Evolutionary conservation across 2,797 vertebrate species (phyloP), one percentile per base, ranked within the genome.

Genomic region (Bradypodion pumilum): DNA sequence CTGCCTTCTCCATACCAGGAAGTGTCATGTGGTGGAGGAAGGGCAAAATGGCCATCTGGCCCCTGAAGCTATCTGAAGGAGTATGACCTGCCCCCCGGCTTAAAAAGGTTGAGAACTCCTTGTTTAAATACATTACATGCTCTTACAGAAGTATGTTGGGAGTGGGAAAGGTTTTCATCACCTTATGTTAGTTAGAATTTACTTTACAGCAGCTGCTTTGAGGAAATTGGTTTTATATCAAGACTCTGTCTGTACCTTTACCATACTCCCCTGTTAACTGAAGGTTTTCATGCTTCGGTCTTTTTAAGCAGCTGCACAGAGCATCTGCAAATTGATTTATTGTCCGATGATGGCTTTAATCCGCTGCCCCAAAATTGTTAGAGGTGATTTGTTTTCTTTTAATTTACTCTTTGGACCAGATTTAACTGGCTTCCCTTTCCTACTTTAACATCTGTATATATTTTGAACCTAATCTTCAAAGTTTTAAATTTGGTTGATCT

Each of bases 371-470:
- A 49, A 10, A 87, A 21, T n/a, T 66, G 52, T 85, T 78, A 49
- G 82, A 83, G 82, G 74, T 83, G 82, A 77, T 69, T 92, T 85
- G 1, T 90, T 93, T 89, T 42, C 74, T 76, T 90, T 80, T 60
- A 29, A 63, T 89, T 85, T 83, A 80, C 52, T 85, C 15, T 87
- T 88, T 89, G 66, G 87, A 85, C 86, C 85, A 73, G 63, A 78
- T 79, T 85, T 62, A 85, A 82, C 70, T 42, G 72, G 65, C 60
- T 89, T 90, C 74, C 84, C 80, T 90, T 89, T 85, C 87, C 80
- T 62, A 10, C 80, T 89, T 87, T 70, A 82, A 81, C 73, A 69
- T 88, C 79, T 68, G 72, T 84, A 73, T 84, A n/a, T 59, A 80
- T 87, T 80, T 76, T 72, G 83, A 86, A 27, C 8, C 56, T 70